phyloP scores from a whole-genome alignment of 2,888 invertebrate genomes.

The Macrophya alboannulata region DNA sequence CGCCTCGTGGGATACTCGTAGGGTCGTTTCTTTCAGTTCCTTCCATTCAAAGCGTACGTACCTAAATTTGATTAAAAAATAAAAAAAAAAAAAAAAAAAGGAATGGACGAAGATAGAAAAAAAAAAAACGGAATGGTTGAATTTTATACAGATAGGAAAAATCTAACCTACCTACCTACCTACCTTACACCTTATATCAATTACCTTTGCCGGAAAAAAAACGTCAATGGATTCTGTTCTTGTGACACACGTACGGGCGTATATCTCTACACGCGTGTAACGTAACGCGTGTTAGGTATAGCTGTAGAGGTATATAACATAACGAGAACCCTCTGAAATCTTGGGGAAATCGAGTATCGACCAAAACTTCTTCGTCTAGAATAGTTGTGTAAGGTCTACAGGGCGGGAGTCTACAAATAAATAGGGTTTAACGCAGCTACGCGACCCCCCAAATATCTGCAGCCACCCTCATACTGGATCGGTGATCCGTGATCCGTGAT shows the following conservation, averaged over 20 bases:
- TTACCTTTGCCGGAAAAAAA: slow-evolving; percentile 11
- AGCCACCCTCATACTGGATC: slow-evolving; percentile 27
- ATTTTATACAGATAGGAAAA: slow-evolving; percentile 5
- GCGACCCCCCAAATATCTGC: slow-evolving; percentile 41
- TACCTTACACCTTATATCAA: not conserved
- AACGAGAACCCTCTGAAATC: not conserved
- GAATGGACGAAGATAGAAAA: not conserved
- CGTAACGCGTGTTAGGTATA: not conserved
- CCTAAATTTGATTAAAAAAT: slow-evolving; percentile 51
- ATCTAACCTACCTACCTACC: not conserved
- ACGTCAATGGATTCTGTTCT: not conserved
- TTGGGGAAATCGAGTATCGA: slow-evolving; percentile 48
- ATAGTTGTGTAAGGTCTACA: slow-evolving; percentile 21
- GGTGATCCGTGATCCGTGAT: slow-evolving; percentile 45
- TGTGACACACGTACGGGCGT: not conserved
- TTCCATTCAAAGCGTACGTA: slow-evolving; percentile 33
- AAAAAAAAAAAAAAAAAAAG: not conserved
- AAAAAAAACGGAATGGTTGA: not conserved
- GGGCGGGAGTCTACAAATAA: slow-evolving; percentile 34
- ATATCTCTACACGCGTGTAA: not conserved
- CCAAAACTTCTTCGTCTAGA: slow-evolving; percentile 10
- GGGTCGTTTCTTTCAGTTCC: slow-evolving; percentile 44
- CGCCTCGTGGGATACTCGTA: not conserved
- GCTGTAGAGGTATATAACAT: too few relatives aligned
- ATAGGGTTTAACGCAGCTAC: slow-evolving; percentile 43